Evolutionary conservation across 2,797 vertebrate genomes (phyloP), one percentile per base, ranked within the genome.

Genomic region (Scolopax bukidnonensis): DNA sequence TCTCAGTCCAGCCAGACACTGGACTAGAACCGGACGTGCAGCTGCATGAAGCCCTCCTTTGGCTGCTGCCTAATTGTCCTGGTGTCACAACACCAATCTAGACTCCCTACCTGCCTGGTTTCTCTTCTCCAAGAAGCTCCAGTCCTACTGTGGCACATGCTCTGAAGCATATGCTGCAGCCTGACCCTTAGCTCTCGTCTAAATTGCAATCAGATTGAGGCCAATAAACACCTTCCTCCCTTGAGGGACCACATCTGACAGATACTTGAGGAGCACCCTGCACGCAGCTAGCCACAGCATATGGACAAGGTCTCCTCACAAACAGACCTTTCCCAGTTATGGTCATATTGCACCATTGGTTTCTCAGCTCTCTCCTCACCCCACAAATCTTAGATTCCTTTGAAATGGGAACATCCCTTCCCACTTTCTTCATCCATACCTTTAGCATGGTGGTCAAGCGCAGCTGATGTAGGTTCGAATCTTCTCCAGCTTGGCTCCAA

Each of bases 91-190:
- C n/a, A 36, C 51, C 27, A 30, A 3, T 45, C 69, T 36, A 38
- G 43, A 11, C 12, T 45, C 13, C 41, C 40, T 41, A 1, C 1
- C 0, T 25, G 41, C 45, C 59, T 23, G 6, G 12, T 48, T 60
- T 59, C 57, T 2, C 0, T n/a, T 73, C 68, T 73, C 63, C 43
- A 28, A 33, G 32, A 80, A 27, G 27, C 43, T 90, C 47, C 56
- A 51, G 27, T 40, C 19, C 41, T 75, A 13, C 25, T 6, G n/a
- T 8, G 41, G 50, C 32, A 68, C 1, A 0, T 24, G 5, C 43
- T 59, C 43, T 54, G 41, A 40, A 45, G n/a, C 1, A 6, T 25
- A 41, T 69, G 54, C 53, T 68, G 33, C 78, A 65, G 50, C 33
- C 8, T 11, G 28, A 75, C 59, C 65, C 16, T 40, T 8, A 38